phyloP scores from a whole-genome alignment of 2,113 vertebrate genomes.

The Cervus canadensis region DNA sequence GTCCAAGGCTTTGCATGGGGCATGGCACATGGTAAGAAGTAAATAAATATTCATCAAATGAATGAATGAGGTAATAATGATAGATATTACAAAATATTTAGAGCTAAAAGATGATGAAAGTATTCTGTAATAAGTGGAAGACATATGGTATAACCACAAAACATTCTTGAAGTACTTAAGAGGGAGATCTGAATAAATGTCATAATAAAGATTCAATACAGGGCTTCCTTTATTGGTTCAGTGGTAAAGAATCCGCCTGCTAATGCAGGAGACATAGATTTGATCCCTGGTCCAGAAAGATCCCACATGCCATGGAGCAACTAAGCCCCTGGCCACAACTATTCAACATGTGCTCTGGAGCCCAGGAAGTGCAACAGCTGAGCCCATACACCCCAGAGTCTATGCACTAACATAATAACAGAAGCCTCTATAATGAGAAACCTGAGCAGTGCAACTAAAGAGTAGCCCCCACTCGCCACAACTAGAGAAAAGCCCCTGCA shows the following conservation, averaged over 20 bases:
- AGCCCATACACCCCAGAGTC: not conserved
- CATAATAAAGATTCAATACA: not conserved
- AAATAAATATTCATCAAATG: not conserved
- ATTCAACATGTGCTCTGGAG: not conserved
- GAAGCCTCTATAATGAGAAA: not conserved
- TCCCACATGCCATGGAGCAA: not conserved
- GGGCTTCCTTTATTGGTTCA: not conserved
- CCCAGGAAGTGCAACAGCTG: not conserved
- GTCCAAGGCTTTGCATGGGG: not conserved
- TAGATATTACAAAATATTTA: not conserved
- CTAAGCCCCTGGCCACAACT: not conserved
- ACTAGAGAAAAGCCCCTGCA: not conserved
- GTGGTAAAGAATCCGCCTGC: not conserved
- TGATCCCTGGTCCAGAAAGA: not conserved
- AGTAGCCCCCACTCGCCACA: not conserved
- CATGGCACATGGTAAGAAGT: not conserved
- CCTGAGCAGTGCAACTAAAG: not conserved
- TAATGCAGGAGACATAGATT: not conserved
- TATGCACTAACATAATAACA: accelerated
- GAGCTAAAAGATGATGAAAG: not conserved
- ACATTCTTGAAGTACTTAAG: not conserved
- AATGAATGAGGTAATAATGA: not conserved
- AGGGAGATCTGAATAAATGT: not conserved
- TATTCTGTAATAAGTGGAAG: not conserved
- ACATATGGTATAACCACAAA: not conserved